phyloP scores from a whole-genome alignment of 2,113 vertebrate genomes.

The Calypte anna region DNA sequence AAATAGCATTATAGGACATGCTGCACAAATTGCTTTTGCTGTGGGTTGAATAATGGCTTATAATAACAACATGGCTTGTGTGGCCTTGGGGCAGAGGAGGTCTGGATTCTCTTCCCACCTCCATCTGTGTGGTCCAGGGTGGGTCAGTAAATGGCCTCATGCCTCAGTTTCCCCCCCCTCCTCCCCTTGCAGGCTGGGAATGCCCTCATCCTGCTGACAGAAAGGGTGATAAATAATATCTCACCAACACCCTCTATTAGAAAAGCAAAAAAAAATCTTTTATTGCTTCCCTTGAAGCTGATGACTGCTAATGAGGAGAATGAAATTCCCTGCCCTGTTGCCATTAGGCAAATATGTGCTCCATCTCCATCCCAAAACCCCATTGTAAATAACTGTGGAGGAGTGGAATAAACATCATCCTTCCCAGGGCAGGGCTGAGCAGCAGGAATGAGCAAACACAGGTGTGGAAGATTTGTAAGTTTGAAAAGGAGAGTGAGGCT shows the following conservation, averaged over 20 bases:
- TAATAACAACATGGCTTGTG: not conserved
- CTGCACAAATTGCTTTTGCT: not conserved
- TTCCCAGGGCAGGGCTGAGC: slow-evolving; percentile 14
- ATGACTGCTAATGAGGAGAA: slow-evolving; percentile 52
- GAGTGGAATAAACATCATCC: slow-evolving; percentile 20
- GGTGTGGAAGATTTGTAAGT: slow-evolving; percentile 53
- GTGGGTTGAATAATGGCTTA: not conserved
- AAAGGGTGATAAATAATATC: not conserved
- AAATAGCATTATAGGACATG: fast-evolving
- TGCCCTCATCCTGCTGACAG: not conserved
- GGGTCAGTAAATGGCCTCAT: not conserved
- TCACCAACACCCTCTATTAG: not conserved
- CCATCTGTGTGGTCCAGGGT: slow-evolving; percentile 32
- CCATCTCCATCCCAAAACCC: slow-evolving; percentile 41
- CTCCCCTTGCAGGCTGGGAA: not conserved
- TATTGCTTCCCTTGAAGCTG: slow-evolving; percentile 53
- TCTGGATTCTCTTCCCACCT: not conserved
- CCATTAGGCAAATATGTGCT: slow-evolving; percentile 45
- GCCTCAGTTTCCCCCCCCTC: slow-evolving; percentile 53
- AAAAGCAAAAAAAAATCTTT: not conserved
- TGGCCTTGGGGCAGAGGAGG: not conserved
- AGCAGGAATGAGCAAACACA: slow-evolving; percentile 61
- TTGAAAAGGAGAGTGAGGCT: slow-evolving; percentile 48
- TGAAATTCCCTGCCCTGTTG: slow-evolving; percentile 18
- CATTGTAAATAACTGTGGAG: slow-evolving; percentile 36